A percentile compares a stretch with the other conserved stretches of the same genome.
phyloP scores from a whole-genome alignment of 2,113 vertebrate genomes.

The Gymnarchus niloticus region DNA sequence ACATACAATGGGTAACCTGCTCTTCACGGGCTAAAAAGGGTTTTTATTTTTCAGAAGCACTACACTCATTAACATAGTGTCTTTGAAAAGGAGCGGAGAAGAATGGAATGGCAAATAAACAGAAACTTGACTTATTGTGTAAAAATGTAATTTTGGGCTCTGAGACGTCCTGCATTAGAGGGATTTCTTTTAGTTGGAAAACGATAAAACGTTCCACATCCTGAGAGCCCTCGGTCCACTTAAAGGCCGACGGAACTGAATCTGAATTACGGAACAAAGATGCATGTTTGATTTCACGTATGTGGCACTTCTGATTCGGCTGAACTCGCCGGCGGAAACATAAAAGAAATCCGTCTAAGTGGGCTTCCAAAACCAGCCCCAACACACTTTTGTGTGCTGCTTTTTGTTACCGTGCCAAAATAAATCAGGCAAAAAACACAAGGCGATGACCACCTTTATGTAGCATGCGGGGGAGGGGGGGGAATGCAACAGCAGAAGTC shows the following conservation, averaged over 20 bases:
- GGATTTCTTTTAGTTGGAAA: not conserved
- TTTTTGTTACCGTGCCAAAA: not conserved
- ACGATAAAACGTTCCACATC: not conserved
- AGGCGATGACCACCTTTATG: not conserved
- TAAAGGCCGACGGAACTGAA: not conserved
- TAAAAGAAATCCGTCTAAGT: not conserved
- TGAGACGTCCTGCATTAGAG: constrained; percentile 10
- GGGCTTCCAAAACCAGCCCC: not conserved
- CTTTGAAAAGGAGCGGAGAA: constrained; percentile 6
- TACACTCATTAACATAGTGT: constrained; percentile 45
- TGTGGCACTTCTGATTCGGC: not conserved
- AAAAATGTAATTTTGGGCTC: not conserved
- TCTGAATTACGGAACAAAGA: not conserved
- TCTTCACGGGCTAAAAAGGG: constrained; percentile 29
- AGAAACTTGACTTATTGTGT: constrained; percentile 16
- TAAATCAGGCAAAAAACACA: not conserved
- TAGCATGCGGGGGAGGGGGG: too few species aligned
- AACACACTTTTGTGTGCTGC: not conserved
- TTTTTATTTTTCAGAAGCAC: constrained; percentile 51
- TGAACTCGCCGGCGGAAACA: not conserved
- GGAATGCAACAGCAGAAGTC: not conserved
- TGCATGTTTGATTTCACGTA: not conserved
- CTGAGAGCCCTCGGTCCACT: not conserved
- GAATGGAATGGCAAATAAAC: not conserved
- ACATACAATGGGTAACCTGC: constrained; percentile 27